phyloP scores from a whole-genome alignment of 2,797 vertebrate genomes.

The Falco peregrinus region DNA sequence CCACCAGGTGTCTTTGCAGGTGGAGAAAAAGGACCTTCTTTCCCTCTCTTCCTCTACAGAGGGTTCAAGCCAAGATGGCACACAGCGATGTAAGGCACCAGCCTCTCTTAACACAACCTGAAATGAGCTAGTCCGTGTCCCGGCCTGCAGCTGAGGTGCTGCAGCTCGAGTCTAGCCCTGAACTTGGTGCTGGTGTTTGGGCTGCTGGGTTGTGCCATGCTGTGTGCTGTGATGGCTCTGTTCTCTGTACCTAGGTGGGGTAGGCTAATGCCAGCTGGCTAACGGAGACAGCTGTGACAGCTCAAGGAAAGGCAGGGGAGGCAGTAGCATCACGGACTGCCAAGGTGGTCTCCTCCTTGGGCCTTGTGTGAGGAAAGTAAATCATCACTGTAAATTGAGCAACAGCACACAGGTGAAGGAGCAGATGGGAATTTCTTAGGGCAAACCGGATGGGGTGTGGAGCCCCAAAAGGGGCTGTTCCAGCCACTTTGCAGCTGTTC shows the following conservation, averaged over 20 bases:
- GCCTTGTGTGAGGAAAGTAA: neutral
- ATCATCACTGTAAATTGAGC: neutral
- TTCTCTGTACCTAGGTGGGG: rapidly evolving
- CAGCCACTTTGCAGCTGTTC: neutral
- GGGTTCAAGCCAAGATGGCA: neutral
- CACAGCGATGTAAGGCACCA: neutral
- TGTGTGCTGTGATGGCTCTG: neutral
- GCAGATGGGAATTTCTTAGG: neutral
- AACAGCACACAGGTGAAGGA: neutral
- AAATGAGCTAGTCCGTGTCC: neutral
- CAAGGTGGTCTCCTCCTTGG: neutral
- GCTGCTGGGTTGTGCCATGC: neutral
- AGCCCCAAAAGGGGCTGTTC: neutral
- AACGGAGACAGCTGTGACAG: neutral
- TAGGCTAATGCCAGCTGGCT: neutral
- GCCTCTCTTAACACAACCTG: neutral
- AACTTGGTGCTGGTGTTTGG: conserved; percentile 10
- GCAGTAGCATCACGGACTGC: neutral
- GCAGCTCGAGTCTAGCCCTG: neutral
- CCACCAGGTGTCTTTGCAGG: neutral
- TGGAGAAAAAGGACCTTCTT: neutral
- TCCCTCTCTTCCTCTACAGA: neutral
- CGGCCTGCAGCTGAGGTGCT: neutral
- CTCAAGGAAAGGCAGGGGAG: neutral
- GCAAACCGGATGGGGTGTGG: neutral